These are phyloP conservation scores for Drosophila erecta DNA, from an alignment of 1,140 invertebrate species.

Conservation along the genomic window DNA sequence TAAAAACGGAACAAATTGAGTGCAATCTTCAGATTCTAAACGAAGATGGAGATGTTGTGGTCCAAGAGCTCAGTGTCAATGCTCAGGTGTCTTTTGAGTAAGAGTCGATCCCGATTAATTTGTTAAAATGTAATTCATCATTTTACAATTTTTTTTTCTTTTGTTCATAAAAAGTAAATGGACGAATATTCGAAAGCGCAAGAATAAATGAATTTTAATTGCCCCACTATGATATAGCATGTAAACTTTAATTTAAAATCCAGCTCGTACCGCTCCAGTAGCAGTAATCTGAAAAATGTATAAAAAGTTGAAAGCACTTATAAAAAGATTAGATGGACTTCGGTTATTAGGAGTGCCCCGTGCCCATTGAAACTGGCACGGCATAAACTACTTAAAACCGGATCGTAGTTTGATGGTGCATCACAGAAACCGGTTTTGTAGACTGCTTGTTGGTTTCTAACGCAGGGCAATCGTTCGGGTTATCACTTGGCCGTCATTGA, in stretches of 20 bases:
- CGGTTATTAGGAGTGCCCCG: constrained; percentile 20
- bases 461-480: constrained; percentile 54
- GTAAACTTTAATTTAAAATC: constrained; percentile 33
- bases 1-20: constrained; percentile 66
- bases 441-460: constrained; percentile 30
- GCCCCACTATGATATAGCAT: constrained; percentile 37
- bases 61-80: constrained; percentile 64
- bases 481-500: constrained; percentile 38
- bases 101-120: neutral
- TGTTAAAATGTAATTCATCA: neutral
- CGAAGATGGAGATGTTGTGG: constrained; percentile 57
- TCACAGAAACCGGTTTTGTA: constrained; percentile 50
- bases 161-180: constrained; percentile 13
- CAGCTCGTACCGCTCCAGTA: constrained; percentile 30
- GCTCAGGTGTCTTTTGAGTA: constrained; percentile 61
- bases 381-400: constrained; percentile 54
- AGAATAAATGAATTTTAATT: neutral
- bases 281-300: no score
- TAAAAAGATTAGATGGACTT: constrained; percentile 40
- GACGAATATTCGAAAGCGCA: constrained; percentile 49
- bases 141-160: constrained; percentile 13
- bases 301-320: constrained; percentile 45
- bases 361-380: constrained; percentile 75
- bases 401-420: constrained; percentile 35
- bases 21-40: constrained; percentile 68